These are phyloP conservation scores for Noctuana brunneofusca DNA, from an alignment of 2,888 invertebrate species.

Conservation along the genomic window DNA sequence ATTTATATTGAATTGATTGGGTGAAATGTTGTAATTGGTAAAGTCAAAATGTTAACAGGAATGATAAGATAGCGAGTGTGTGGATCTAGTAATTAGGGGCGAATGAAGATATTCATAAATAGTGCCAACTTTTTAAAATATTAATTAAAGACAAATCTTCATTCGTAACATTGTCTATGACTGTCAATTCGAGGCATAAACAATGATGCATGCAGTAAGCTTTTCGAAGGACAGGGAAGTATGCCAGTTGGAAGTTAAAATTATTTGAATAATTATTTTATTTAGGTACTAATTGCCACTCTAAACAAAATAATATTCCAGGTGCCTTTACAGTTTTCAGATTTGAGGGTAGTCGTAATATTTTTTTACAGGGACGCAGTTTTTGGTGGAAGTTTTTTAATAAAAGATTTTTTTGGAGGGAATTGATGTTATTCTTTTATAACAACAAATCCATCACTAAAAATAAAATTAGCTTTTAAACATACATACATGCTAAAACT, in stretches of 20 bases:
- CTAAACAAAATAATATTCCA: constrained; percentile 22
- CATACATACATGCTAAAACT: background rate
- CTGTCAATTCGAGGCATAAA: constrained; percentile 45
- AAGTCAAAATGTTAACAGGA: constrained; percentile 54
- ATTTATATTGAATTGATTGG: constrained; percentile 41
- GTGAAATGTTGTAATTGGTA: constrained; percentile 43
- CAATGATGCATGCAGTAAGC: constrained; percentile 71
- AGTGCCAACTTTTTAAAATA: constrained; percentile 1
- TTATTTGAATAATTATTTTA: constrained; percentile 27
- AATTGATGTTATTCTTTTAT: constrained; percentile 40
- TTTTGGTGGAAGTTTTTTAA: constrained; percentile 30
- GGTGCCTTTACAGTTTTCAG: constrained; percentile 19
- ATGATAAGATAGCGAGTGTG: constrained; percentile 73
- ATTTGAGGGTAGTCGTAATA: constrained; percentile 23
- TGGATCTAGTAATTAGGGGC: constrained; percentile 52
- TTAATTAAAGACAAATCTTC: constrained; percentile 43
- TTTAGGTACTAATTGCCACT: constrained; percentile 34
- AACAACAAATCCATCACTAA: constrained; percentile 49
- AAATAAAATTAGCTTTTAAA: constrained; percentile 5
- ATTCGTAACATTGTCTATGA: constrained; percentile 54
- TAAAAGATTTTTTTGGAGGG: constrained; percentile 29
- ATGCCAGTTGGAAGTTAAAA: constrained; percentile 52
- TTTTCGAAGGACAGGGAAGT: constrained; percentile 76
- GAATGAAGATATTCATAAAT: constrained; percentile 44
- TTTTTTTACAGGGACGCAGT: constrained; percentile 33